Conservation (phyloP, 92 coral and sea anemone species). For the Zoanthus solanderi region DNA sequence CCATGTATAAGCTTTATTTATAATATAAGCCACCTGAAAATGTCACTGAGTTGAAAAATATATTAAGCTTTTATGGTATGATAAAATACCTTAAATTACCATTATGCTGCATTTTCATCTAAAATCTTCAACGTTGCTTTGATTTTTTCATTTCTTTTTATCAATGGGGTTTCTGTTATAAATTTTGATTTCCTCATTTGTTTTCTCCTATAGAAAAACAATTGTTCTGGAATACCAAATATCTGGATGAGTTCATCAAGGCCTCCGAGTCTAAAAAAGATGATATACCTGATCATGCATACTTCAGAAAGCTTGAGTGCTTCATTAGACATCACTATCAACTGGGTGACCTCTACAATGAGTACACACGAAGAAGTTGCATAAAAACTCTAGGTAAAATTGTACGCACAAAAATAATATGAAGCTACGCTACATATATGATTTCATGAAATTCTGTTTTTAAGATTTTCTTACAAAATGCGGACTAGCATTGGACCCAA, state of each 20-base stretch:
- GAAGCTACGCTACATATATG: neutral
- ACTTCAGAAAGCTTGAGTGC: conserved; percentile 46
- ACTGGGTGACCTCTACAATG: conserved; percentile 32
- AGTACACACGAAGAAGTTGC: conserved; percentile 50
- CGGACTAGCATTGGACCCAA: conserved; percentile 16
- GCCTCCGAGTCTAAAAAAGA: conserved; percentile 39
- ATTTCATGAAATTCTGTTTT: conserved; percentile 1
- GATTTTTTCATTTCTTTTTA: neutral
- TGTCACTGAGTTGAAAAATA: conserved; percentile 1
- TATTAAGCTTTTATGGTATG: conserved; percentile 20
- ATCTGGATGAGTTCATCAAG: conserved; percentile 54
- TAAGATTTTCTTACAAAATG: conserved; percentile 5
- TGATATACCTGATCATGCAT: conserved; percentile 56
- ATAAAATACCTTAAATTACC: conserved; percentile 1
- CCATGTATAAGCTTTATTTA: neutral
- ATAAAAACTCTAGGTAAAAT: conserved; percentile 38
- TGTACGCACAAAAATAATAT: conserved; percentile 16
- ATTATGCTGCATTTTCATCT: conserved; percentile 14
- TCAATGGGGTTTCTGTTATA: conserved; percentile 5
- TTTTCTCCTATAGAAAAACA: conserved; percentile 38
- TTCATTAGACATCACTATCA: conserved; percentile 46
- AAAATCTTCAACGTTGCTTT: conserved; percentile 5
- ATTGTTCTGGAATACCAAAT: conserved; percentile 49
- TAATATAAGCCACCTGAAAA: conserved; percentile 10
- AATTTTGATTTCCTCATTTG: conserved; percentile 16